Percentiles rank a stretch among this genome's conserved stretches.
phyloP scores from a whole-genome alignment of 2,888 invertebrate species.

The Pteria penguin region DNA sequence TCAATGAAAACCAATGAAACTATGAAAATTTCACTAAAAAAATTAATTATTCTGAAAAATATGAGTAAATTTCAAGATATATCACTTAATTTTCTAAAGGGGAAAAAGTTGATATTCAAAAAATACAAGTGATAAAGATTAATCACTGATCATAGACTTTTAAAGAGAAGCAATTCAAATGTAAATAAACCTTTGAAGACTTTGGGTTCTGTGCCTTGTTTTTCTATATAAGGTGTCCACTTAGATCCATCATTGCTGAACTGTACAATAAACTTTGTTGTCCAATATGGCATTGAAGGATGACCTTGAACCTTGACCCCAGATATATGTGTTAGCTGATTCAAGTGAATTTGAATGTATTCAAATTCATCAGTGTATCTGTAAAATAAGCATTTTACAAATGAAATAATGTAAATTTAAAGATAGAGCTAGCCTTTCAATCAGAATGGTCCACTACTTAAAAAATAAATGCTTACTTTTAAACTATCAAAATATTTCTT shows the following conservation, averaged over 20 bases:
- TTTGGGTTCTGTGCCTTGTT: neutral
- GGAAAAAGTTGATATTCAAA: no score
- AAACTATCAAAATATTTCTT: no score
- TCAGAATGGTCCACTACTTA: constrained; percentile 38
- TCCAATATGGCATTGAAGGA: constrained; percentile 28
- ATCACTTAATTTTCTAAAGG: no score
- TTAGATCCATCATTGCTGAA: constrained; percentile 32
- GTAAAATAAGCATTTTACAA: neutral
- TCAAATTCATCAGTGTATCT: constrained; percentile 39
- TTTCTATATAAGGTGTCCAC: constrained; percentile 22
- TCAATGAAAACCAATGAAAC: no score
- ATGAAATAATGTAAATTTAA: no score
- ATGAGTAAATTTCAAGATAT: no score
- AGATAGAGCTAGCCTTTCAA: constrained; percentile 63
- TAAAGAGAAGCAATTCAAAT: no score
- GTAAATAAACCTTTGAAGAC: constrained; percentile 5
- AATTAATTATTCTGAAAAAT: no score
- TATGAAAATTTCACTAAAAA: no score
- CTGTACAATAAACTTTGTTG: constrained; percentile 33
- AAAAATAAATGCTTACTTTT: no score
- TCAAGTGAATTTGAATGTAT: constrained; percentile 37
- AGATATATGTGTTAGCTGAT: constrained; percentile 25
- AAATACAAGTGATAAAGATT: no score
- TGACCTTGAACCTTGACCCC: constrained; percentile 39
- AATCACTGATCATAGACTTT: no score